Evolutionary conservation across 2,113 vertebrate species (phyloP).

Genomic region (Catagonus wagneri): DNA sequence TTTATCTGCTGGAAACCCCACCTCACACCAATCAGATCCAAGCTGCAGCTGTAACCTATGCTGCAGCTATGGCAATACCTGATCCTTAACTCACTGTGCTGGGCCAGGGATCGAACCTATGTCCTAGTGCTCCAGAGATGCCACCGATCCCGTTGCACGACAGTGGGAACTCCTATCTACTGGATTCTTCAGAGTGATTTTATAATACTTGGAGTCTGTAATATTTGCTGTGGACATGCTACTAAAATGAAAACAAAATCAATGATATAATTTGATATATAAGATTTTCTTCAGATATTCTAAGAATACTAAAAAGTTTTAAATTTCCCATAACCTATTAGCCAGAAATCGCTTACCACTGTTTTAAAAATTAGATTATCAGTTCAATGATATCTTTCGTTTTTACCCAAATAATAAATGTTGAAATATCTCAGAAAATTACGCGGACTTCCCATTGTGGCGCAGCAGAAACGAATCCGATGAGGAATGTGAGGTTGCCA

Average conservation of each 20-base stretch:
- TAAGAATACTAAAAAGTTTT: conserved; percentile 15
- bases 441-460: neutral
- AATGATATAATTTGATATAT: neutral
- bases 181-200: neutral
- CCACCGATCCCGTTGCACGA: too few relatives aligned
- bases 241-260: conserved; percentile 37
- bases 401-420: conserved; percentile 26
- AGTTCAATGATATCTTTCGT: conserved; percentile 37
- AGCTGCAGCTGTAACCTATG: too few relatives aligned
- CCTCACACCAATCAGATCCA: too few relatives aligned
- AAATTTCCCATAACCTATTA: neutral
- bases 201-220: neutral
- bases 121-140: too few relatives aligned
- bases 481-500: too few relatives aligned
- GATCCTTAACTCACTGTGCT: too few relatives aligned
- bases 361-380: neutral
- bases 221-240: neutral
- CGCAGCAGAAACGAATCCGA: too few relatives aligned
- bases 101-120: too few relatives aligned
- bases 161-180: neutral
- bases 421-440: conserved; percentile 35
- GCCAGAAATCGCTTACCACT: conserved; percentile 29
- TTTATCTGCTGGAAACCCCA: neutral
- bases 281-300: conserved; percentile 44
- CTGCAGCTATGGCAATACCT: too few relatives aligned